A percentile compares a stretch with the other conserved stretches of the same genome.
Conservation (phyloP, 2,888 invertebrate genomes). For the Bellardia pandia region DNA sequence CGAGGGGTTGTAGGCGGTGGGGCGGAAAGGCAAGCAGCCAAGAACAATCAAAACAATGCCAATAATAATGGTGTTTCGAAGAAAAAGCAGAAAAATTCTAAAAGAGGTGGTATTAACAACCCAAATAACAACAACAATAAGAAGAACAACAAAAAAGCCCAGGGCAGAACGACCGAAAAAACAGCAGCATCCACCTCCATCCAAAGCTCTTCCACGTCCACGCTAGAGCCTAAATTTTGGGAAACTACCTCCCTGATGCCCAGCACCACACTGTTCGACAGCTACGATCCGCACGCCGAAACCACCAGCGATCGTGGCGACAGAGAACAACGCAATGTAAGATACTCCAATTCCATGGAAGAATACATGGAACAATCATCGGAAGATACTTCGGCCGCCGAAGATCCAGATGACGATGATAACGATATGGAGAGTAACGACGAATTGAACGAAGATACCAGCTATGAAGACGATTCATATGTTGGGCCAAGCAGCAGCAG, state of each 20-base stretch:
- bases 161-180: conserved; percentile 68
- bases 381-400: conserved; percentile 70
- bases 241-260: conserved; percentile 77
- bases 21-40: conserved; percentile 57
- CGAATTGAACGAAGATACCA: conserved; percentile 74
- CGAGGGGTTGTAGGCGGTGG: conserved; percentile 73
- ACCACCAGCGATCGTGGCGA: conserved; percentile 81
- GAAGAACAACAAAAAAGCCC: conserved; percentile 62
- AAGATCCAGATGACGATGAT: conserved; percentile 68
- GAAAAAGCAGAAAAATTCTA: conserved; percentile 75
- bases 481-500: conserved; percentile 62
- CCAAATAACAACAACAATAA: conserved; percentile 54
- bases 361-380: conserved; percentile 72
- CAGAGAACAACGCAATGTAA: conserved; percentile 79
- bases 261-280: conserved; percentile 72
- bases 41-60: conserved; percentile 65
- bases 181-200: conserved; percentile 61
- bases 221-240: conserved; percentile 70
- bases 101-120: conserved; percentile 62
- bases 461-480: conserved; percentile 78
- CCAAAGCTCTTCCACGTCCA: conserved; percentile 72
- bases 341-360: conserved; percentile 76
- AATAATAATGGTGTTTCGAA: conserved; percentile 72
- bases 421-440: conserved; percentile 73
- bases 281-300: conserved; percentile 74